Base-by-base conservation (phyloP, 2,797 vertebrate genomes). In the Parambassis ranga region DNA sequence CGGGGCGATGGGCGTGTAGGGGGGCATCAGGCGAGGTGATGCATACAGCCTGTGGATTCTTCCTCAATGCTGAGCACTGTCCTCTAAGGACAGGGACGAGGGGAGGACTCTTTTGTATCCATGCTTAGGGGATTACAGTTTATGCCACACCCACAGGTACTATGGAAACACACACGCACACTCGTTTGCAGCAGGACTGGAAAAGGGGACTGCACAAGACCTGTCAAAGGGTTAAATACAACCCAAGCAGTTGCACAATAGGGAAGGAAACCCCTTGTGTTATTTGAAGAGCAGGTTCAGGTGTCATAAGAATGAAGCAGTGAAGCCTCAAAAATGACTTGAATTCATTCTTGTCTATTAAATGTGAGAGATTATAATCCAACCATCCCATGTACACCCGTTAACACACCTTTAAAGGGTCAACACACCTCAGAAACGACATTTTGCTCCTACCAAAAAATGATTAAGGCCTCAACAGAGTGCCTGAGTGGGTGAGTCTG, bases 121-220 rank as follows among this genome's bases (percentile, higher is more conserved):
- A 1, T 35, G 62, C 75, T 75, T 71, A 2, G 5, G 65, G 71
- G 81, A 77, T 43, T 62, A 22, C 35, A n/a, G 60, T 44, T 84
- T 71, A 73, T 37, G 71, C 81, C 79, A 81, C 37, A 62, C 20
- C 26, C 64, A 44, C 60, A 48, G 51, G 41, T 43, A 6, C 20
- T 6, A 11, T 1, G n/a, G 35, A 7, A 2, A 30, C 44, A 46
- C 37, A 53, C 47, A 56, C 7, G 71, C 51, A 53, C 42, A 24
- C 15, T 33, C 7, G 1, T 61, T 37, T 10, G 48, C 42, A 61
- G 65, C 49, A 62, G 58, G 58, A 58, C 39, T 41, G 35, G 26
- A 52, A 71, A 49, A 69, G 53, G 53, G 9, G 19, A 28, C 11
- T 4, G 49, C 32, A 36, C 46, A 51, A 50, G 46, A 44, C 15